Conservation (phyloP, 2,888 invertebrate genomes). For the Oscheius sp. region DNA sequence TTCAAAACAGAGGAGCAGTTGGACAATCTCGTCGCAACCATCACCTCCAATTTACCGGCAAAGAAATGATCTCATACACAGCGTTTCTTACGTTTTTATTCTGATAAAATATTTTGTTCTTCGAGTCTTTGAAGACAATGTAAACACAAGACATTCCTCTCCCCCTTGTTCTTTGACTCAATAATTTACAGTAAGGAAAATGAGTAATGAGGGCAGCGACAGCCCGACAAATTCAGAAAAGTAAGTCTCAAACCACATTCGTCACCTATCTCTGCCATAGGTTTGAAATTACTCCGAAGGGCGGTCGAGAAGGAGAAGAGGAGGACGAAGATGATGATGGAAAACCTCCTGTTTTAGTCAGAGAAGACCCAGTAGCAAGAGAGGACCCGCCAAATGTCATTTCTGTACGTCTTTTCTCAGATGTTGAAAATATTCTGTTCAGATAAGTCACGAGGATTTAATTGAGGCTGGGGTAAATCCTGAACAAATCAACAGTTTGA, state of each 20-base stretch:
- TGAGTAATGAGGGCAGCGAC: too few species aligned
- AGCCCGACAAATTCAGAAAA: too few species aligned
- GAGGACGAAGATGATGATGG: neutral
- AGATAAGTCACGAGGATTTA: constrained; percentile 55
- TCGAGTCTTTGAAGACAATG: too few species aligned
- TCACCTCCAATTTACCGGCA: constrained; percentile 5
- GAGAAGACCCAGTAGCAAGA: constrained; percentile 12
- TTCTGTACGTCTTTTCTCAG: neutral
- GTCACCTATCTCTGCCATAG: too few species aligned
- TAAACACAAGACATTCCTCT: too few species aligned
- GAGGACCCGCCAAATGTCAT: constrained; percentile 12
- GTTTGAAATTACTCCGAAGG: too few species aligned
- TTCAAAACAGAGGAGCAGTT: constrained; percentile 50
- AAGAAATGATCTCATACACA: neutral
- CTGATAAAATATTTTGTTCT: too few species aligned
- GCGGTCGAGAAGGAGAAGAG: too few species aligned
- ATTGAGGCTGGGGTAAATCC: constrained; percentile 56
- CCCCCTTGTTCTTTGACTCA: too few species aligned
- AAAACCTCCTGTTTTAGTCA: constrained; percentile 15
- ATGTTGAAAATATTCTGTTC: constrained; percentile 14
- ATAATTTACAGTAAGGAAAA: too few species aligned
- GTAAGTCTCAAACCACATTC: too few species aligned
- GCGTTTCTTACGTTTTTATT: too few species aligned
- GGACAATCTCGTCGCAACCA: constrained; percentile 37
- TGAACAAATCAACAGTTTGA: constrained; percentile 46